Evolutionary conservation across 1,140 invertebrate genomes (phyloP).

Genomic region (Hylaeus volcanicus): DNA sequence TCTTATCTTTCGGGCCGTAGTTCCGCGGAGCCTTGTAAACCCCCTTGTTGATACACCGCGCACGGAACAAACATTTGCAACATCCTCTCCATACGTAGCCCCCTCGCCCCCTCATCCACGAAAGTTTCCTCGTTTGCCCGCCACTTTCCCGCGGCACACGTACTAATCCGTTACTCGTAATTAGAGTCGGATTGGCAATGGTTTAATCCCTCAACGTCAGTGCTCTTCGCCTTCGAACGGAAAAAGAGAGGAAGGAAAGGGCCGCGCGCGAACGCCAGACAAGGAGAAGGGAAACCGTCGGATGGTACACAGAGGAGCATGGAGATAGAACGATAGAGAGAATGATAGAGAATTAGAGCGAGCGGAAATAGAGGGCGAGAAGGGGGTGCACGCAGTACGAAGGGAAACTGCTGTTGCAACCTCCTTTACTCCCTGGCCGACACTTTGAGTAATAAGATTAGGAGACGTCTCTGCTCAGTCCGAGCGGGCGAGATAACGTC

Average conservation of each 20-base stretch:
- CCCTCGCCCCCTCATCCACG: constrained; percentile 38
- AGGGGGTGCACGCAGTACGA: constrained; percentile 55
- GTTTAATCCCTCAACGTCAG: constrained; percentile 79
- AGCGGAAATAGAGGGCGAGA: constrained; percentile 7
- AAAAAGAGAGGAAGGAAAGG: constrained; percentile 12
- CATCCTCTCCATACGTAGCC: constrained; percentile 51
- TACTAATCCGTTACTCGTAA: constrained; percentile 80
- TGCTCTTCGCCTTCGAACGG: constrained; percentile 46
- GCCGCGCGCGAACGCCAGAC: constrained; percentile 9
- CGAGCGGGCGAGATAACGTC: constrained; percentile 78
- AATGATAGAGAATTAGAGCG: constrained; percentile 38
- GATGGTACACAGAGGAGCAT: constrained; percentile 6
- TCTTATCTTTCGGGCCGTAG: constrained; percentile 1
- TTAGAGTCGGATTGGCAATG: constrained; percentile 80
- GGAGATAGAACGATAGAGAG: constrained; percentile 52
- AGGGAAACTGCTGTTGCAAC: constrained; percentile 74
- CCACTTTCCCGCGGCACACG: constrained; percentile 67
- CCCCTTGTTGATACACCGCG: constrained; percentile 53
- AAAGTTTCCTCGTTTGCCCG: constrained; percentile 77
- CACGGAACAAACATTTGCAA: constrained; percentile 58
- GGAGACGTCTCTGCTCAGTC: constrained; percentile 74
- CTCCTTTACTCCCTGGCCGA: constrained; percentile 73
- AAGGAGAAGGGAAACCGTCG: background rate
- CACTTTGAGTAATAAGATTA: constrained; percentile 81
- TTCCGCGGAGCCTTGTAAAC: constrained; percentile 46